A percentile compares a stretch with the other conserved stretches of the same genome.
phyloP scores from a whole-genome alignment of 2,888 invertebrate genomes.

The Sinotaia quadrata region DNA sequence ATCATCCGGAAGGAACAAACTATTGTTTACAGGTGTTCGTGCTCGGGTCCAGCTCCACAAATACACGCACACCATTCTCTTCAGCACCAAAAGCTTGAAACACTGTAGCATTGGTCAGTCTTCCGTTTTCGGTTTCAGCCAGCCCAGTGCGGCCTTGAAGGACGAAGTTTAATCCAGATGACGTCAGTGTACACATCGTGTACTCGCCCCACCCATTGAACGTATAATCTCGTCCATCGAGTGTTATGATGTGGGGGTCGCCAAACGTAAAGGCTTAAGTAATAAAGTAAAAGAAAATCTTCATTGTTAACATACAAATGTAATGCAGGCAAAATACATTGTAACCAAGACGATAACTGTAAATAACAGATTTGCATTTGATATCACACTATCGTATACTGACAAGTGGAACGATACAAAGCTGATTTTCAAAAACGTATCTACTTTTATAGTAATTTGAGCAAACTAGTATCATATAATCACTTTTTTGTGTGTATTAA shows the following conservation, averaged over 20 bases:
- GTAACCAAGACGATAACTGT: too few species aligned
- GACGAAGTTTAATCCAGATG: constrained; percentile 1
- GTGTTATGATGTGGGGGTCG: constrained; percentile 41
- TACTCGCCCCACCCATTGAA: constrained; percentile 41
- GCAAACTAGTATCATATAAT: too few species aligned
- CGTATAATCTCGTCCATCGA: constrained; percentile 34
- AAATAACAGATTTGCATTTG: too few species aligned
- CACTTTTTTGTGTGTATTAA: too few species aligned
- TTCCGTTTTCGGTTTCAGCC: constrained; percentile 26
- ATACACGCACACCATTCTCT: neutral
- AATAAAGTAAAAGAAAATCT: too few species aligned
- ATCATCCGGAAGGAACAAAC: too few species aligned
- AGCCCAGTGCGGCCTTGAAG: constrained; percentile 37
- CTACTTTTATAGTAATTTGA: too few species aligned
- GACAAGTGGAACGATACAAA: too few species aligned
- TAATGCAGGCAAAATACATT: too few species aligned
- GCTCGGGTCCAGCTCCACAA: constrained; percentile 9
- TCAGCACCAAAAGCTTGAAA: constrained; percentile 40
- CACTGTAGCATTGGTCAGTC: constrained; percentile 35
- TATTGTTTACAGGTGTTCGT: constrained; percentile 1
- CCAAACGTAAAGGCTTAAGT: constrained; percentile 24
- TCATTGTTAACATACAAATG: too few species aligned
- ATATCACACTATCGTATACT: too few species aligned
- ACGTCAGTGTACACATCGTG: constrained; percentile 15
- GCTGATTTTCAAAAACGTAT: too few species aligned